Evolutionary conservation across 2,113 vertebrate genomes (phyloP).

Genomic region (Pseudopipra pipra): DNA sequence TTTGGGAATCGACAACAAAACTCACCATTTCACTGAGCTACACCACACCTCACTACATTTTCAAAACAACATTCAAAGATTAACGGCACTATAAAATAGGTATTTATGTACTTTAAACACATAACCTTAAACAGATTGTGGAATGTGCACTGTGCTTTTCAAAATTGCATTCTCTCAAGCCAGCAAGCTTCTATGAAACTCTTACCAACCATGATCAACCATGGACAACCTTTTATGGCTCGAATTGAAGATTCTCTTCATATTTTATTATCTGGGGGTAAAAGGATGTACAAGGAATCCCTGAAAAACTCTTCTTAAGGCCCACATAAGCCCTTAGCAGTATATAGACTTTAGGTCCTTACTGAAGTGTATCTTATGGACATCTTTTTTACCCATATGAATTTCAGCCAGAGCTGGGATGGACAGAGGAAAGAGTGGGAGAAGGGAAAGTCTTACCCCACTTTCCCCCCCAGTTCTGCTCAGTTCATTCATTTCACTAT

Average conservation of each 20-base stretch:
- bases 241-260: not conserved
- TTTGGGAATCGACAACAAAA: not conserved
- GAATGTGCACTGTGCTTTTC: not conserved
- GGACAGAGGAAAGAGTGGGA: not conserved
- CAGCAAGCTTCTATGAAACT: not conserved
- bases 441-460: not conserved
- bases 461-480: not conserved
- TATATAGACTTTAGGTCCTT: not conserved
- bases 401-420: not conserved
- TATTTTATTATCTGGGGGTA: not conserved
- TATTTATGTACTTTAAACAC: not conserved
- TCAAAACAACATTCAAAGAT: not conserved
- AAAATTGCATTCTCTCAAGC: not conserved
- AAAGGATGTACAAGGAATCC: not conserved
- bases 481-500: not conserved
- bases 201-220: not conserved
- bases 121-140: not conserved
- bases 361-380: rapidly evolving
- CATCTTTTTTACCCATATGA: not conserved
- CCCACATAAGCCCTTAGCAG: not conserved
- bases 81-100: not conserved
- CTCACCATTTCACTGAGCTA: not conserved
- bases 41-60: not conserved
- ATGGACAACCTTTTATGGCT: not conserved
- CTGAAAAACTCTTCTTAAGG: not conserved